phyloP scores from a whole-genome alignment of 2,888 invertebrate genomes.

The Trissolcus japonicus region DNA sequence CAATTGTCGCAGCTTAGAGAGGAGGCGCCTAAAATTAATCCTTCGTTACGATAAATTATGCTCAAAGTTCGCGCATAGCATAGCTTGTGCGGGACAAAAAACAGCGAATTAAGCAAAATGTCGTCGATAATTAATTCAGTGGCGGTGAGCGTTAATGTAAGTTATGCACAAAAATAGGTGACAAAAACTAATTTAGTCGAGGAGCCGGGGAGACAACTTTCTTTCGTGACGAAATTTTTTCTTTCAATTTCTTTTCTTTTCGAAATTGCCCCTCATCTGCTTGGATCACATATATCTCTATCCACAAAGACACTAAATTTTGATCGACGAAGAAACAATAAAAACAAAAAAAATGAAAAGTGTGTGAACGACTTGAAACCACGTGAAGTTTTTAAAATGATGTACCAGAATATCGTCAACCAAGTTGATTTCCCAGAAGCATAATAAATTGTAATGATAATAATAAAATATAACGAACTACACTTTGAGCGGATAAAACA shows the following conservation, averaged over 20 bases:
- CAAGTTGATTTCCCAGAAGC: neutral
- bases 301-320: too few relatives aligned
- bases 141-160: conserved; percentile 18
- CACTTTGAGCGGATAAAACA: neutral
- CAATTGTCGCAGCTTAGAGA: conserved; percentile 3
- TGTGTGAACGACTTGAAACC: too few relatives aligned
- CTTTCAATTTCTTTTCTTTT: too few relatives aligned
- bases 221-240: too few relatives aligned
- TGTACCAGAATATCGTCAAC: too few relatives aligned
- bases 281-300: too few relatives aligned
- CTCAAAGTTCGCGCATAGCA: conserved; percentile 20
- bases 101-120: conserved; percentile 34
- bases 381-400: too few relatives aligned
- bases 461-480: conserved; percentile 3
- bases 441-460: neutral
- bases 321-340: too few relatives aligned
- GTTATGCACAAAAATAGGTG: conserved; percentile 2
- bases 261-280: too few relatives aligned
- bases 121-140: conserved; percentile 48
- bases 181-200: conserved; percentile 9
- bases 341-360: too few relatives aligned
- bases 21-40: conserved; percentile 27
- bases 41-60: conserved; percentile 42
- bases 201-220: neutral
- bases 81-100: conserved; percentile 25